phyloP scores from a whole-genome alignment of 2,797 vertebrate species.

The Poecilia gillii region DNA sequence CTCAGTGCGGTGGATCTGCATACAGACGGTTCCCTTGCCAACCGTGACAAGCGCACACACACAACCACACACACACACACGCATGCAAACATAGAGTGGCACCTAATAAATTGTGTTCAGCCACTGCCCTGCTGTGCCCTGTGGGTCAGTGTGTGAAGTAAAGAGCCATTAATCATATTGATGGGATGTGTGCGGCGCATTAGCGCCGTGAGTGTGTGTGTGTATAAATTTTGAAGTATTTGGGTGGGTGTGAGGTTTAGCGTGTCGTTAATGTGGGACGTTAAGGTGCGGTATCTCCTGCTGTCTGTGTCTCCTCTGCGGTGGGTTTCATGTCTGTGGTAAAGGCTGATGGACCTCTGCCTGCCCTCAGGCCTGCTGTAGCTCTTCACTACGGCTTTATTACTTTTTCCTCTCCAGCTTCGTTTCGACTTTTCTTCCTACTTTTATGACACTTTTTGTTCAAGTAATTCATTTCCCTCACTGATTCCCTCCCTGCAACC shows the following conservation, averaged over 20 bases:
- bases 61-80: conserved; percentile 31
- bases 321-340: conserved; percentile 30
- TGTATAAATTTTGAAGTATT: not conserved
- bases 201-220: not conserved
- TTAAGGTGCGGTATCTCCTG: not conserved
- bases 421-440: conserved; percentile 30
- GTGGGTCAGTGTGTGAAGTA: conserved; percentile 66
- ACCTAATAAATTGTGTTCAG: conserved; percentile 75
- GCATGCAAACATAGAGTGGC: conserved; percentile 32
- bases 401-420: conserved; percentile 34
- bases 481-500: conserved; percentile 25
- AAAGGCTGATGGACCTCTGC: conserved; percentile 48
- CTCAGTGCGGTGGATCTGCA: conserved; percentile 42
- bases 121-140: conserved; percentile 68
- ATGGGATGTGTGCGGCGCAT: conserved; percentile 34
- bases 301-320: conserved; percentile 21
- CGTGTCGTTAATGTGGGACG: not conserved
- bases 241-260: conserved; percentile 1
- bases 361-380: conserved; percentile 39
- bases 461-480: conserved; percentile 39
- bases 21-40: conserved; percentile 26
- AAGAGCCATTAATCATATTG: conserved; percentile 76
- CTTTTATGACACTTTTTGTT: conserved; percentile 27
- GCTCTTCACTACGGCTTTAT: conserved; percentile 54
- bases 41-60: conserved; percentile 18